A percentile compares a stretch with the other conserved stretches of the same genome.
phyloP scores from a whole-genome alignment of 2,797 vertebrate species.

The Lepus townsendii region DNA sequence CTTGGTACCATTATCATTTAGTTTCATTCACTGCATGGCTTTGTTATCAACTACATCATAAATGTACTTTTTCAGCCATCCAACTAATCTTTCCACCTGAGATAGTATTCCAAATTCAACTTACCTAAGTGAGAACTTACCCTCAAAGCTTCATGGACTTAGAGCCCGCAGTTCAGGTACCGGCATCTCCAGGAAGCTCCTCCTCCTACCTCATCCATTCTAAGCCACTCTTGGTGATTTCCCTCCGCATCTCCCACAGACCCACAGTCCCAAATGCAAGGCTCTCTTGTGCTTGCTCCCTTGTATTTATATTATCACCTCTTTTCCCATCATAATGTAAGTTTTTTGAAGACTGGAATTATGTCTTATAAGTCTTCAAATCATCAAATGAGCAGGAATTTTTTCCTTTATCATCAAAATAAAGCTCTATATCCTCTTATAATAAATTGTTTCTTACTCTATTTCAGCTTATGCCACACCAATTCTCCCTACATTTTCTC shows the following conservation, averaged over 20 bases:
- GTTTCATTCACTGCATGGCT: neutral
- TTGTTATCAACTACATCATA: neutral
- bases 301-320: neutral
- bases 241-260: neutral
- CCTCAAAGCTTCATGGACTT: neutral
- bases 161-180: neutral
- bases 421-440: conserved; percentile 14
- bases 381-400: neutral
- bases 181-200: neutral
- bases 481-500: neutral
- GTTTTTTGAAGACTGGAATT: neutral
- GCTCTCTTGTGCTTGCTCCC: neutral
- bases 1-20: neutral
- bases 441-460: neutral
- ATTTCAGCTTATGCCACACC: neutral
- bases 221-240: neutral
- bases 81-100: neutral
- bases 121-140: neutral
- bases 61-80: neutral
- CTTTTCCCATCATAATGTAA: neutral
- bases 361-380: conserved; percentile 2
- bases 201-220: neutral
- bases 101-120: conserved; percentile 2
- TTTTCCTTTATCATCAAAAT: conserved; percentile 36
- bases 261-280: neutral